Base-by-base conservation (phyloP, 2,888 invertebrate genomes). In the Melinopterus prodromus region DNA sequence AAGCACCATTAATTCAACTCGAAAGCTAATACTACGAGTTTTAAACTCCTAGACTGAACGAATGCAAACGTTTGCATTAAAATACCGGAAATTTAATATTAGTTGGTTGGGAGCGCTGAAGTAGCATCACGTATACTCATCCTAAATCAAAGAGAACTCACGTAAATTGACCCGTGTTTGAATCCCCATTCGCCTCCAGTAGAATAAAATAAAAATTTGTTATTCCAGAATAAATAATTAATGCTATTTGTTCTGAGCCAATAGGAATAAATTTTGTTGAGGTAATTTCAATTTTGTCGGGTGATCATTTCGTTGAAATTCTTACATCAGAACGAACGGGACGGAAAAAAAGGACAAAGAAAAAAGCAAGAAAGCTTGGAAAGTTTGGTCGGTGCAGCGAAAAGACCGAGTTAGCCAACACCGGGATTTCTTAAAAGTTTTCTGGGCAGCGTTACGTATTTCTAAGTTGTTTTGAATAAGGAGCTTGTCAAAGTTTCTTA, bases 381-480 rank as follows among this genome's bases (percentile, higher is more conserved):
- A 53, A 53, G 53, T 53, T 53, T 6, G 53, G 53, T 53, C 53
- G 53, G 53, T 53, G 53, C 53, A 53, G 9, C 53, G 53, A 53
- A 7, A 53, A 12, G 53, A 53, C 53, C 53, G 53, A 53, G 53
- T 53, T 53, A 2, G 53, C 53, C 53, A 53, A 12, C 53, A 53
- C 3, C 53, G 53, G 53, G 12, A 9, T 53, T 53, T 12, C 12
- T 53, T 9, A 53, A 53, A 53, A 7, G 7, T 53, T 53, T 53
- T 12, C 12, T 7, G 53, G 53, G 9, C 7, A 53, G 9, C 53
- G 53, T 53, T 53, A 53, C 53, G 53, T 53, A 53, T 53, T 53
- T 53, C 53, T 53, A 53, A 53, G 53, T 53, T 53, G 53, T 53
- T 53, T 53, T 53, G 53, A 53, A 53, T 53, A 53, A 53, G 53